Evolutionary conservation across 1,140 invertebrate species (phyloP).

Genomic region (Cardiocondyla obscurior): DNA sequence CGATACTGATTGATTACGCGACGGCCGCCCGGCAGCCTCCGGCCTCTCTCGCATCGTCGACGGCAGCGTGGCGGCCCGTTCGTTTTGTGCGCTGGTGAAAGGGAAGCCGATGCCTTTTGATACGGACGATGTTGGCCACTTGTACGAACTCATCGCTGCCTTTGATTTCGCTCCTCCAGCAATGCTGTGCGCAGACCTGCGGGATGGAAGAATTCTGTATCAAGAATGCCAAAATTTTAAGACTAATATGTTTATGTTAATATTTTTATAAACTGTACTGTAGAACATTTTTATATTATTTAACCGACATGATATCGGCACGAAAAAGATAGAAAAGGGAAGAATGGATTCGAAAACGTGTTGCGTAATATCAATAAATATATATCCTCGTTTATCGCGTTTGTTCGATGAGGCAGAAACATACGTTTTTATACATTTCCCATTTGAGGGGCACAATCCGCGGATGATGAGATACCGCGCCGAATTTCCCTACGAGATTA

Average conservation of each 20-base stretch:
- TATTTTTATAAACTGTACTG: background rate
- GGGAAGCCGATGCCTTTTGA: constrained; percentile 75
- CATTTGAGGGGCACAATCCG: constrained; percentile 35
- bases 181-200: background rate
- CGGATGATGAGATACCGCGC: constrained; percentile 44
- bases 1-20: constrained; percentile 79
- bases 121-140: constrained; percentile 64
- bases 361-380: constrained; percentile 2
- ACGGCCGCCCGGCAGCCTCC: constrained; percentile 63
- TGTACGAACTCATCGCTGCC: constrained; percentile 56
- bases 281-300: background rate
- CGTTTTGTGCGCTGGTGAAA: constrained; percentile 70
- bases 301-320: background rate
- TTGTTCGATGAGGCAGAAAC: constrained; percentile 2
- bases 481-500: constrained; percentile 65
- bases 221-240: constrained; percentile 1
- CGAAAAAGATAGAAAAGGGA: background rate
- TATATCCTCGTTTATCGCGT: constrained; percentile 10
- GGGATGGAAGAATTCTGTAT: background rate
- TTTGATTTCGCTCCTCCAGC: constrained; percentile 26
- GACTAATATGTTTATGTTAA: background rate
- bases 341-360: background rate
- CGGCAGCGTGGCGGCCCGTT: constrained; percentile 48
- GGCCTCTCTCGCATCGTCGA: constrained; percentile 60
- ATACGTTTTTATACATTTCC: constrained; percentile 26